Evolutionary conservation across 2,797 vertebrate genomes (phyloP).

Genomic region (Scarus forsteni): DNA sequence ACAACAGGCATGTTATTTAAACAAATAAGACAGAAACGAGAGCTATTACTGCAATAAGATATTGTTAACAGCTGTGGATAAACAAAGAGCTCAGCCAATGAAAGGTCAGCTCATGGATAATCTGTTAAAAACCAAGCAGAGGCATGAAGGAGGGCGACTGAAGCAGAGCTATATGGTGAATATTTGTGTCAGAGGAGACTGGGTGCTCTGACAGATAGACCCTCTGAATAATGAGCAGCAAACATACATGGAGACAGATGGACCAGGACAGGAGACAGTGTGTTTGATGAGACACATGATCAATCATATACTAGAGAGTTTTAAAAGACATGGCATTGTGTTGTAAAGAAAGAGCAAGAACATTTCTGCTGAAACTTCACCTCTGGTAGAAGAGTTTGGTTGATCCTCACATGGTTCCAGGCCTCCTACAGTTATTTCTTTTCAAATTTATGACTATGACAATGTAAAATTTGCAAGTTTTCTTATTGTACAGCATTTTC

Average conservation of each 20-base stretch:
- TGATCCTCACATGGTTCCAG: no score
- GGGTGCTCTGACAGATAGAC: slow-evolving; percentile 34
- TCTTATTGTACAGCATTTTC: no score
- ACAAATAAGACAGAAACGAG: not conserved
- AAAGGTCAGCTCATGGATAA: slow-evolving; percentile 59
- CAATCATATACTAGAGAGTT: not conserved
- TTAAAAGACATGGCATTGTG: no score
- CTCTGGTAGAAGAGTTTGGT: no score
- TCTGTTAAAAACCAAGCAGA: slow-evolving; percentile 48
- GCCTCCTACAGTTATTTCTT: no score
- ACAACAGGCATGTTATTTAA: not conserved
- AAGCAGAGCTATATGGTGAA: slow-evolving; percentile 42
- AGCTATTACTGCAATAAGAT: not conserved
- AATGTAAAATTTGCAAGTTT: no score
- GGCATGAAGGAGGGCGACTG: slow-evolving; percentile 32
- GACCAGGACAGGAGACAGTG: slow-evolving; percentile 9
- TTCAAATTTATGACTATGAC: no score
- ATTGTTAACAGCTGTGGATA: slow-evolving; percentile 36
- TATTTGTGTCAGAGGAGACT: slow-evolving; percentile 37
- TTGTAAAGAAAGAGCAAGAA: no score
- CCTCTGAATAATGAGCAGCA: slow-evolving; percentile 28
- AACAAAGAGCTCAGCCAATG: slow-evolving; percentile 26
- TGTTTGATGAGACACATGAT: slow-evolving; percentile 10
- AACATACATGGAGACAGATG: slow-evolving; percentile 28
- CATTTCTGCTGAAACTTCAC: no score